Conservation (phyloP, 2,113 vertebrate genomes). For the Periophthalmus modestus region DNA sequence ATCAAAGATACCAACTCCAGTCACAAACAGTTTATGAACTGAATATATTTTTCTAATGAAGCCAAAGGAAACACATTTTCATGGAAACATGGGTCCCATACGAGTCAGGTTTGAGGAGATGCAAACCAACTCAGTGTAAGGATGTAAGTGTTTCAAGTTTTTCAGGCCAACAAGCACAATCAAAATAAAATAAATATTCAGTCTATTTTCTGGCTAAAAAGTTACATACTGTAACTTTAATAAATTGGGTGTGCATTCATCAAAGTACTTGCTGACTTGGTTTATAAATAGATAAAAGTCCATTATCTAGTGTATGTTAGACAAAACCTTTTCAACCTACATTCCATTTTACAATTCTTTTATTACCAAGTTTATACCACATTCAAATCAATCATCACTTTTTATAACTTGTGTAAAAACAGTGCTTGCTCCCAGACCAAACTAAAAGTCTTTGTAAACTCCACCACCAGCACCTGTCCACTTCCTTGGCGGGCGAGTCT, state of each 20-base stretch:
- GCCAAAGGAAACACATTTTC: too few species aligned
- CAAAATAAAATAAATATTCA: too few species aligned
- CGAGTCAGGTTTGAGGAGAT: too few species aligned
- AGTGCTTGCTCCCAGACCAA: conserved; percentile 4
- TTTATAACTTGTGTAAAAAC: conserved; percentile 11
- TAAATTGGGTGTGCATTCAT: background rate
- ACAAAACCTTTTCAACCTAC: background rate
- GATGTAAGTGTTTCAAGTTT: too few species aligned
- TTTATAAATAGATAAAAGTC: background rate
- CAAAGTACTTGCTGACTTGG: background rate
- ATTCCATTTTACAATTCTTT: background rate
- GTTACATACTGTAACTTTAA: background rate
- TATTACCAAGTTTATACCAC: background rate
- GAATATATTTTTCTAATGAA: too few species aligned
- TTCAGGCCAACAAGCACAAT: too few species aligned
- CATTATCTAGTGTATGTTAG: background rate
- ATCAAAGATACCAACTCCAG: background rate
- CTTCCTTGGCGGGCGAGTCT: background rate
- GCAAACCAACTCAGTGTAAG: too few species aligned
- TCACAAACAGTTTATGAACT: too few species aligned
- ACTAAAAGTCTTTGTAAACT: conserved; percentile 5
- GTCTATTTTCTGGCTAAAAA: too few species aligned
- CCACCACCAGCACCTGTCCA: conserved; percentile 37
- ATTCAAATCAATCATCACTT: conserved; percentile 5
- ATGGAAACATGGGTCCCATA: too few species aligned